Conservation (phyloP, 2,888 invertebrate genomes). For the Axea sp. region DNA sequence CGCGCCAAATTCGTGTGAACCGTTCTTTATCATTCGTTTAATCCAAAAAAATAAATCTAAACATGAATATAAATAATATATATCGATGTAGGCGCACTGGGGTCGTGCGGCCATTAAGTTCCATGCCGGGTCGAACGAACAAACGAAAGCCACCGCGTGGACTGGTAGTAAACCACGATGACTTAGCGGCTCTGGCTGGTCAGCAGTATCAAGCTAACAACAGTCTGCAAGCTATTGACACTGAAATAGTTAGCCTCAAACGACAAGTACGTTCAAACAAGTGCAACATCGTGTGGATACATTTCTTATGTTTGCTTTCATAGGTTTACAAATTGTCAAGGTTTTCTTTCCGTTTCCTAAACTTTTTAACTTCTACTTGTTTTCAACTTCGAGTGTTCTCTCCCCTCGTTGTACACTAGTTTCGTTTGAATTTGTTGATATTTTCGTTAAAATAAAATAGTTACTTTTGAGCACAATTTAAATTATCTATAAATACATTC, state of each 20-base stretch:
- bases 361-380: conserved; percentile 17
- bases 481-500: too few species aligned
- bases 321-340: conserved; percentile 12
- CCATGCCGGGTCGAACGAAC: conserved; percentile 80
- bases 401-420: conserved; percentile 1
- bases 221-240: conserved; percentile 94
- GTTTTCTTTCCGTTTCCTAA: conserved; percentile 22
- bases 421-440: too few species aligned
- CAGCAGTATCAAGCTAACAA: conserved; percentile 84
- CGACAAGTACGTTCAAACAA: conserved; percentile 90
- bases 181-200: conserved; percentile 94
- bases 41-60: background rate
- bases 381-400: background rate
- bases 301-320: conserved; percentile 75
- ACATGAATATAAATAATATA: conserved; percentile 11
- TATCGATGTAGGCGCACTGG: conserved; percentile 80
- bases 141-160: conserved; percentile 95
- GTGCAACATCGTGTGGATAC: conserved; percentile 75
- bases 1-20: conserved; percentile 58
- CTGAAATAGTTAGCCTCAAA: conserved; percentile 95
- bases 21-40: conserved; percentile 47
- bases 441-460: too few species aligned
- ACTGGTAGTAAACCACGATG: conserved; percentile 98
- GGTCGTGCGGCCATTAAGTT: conserved; percentile 80
- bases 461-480: too few species aligned